Base-by-base conservation (phyloP, 2,888 invertebrate species). In the Folsomia manolachei region DNA sequence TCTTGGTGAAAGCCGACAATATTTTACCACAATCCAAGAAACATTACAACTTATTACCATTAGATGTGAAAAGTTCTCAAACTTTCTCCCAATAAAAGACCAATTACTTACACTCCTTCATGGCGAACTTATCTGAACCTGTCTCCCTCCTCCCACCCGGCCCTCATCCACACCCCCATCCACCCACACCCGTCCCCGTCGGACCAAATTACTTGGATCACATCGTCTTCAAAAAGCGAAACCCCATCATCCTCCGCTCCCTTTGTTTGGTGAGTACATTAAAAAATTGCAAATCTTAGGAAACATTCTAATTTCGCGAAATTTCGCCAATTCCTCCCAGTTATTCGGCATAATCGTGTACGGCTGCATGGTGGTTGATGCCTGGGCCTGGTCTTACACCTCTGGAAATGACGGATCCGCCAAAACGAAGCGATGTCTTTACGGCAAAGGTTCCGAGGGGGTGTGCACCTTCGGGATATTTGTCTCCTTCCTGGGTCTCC, bases 341-440 rank as follows among this genome's bases (percentile, higher is more conserved):
- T 23, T 70, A 25, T 76, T 70, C 65, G 71, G 71, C 1, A 53
- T 76, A 1, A 71, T 76, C 21, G 76, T 76, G 11, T 76, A 76
- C 53, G 76, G 76, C 24, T 72, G 71, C 26, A 76, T 76, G 60
- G 65, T 71, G 24, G 71, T 76, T 21, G 76, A 76, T 39, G 76
- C 74, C 9, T 76, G 76, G 76, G 63, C 52, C 2, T 72, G 67
- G 67, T 52, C 24, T 1, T 67, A 56, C 67, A 52, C 19, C n/a
- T 21, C 21, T 2, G 19, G 1, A 1, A 66, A 39, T 7, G 67
- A 67, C 56, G 67, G 25, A 2, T 7, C 7, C 7, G 4, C 21
- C 4, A 53, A 60, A n/a, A 19, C 2, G 52, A 67, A 74, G 52
- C 64, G 68, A 1, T 76, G 76, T 52, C 63, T 74, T 2, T 74